These are phyloP conservation scores for Epinotia bilunana DNA, from an alignment of 2,888 invertebrate species.

Conservation along the genomic window DNA sequence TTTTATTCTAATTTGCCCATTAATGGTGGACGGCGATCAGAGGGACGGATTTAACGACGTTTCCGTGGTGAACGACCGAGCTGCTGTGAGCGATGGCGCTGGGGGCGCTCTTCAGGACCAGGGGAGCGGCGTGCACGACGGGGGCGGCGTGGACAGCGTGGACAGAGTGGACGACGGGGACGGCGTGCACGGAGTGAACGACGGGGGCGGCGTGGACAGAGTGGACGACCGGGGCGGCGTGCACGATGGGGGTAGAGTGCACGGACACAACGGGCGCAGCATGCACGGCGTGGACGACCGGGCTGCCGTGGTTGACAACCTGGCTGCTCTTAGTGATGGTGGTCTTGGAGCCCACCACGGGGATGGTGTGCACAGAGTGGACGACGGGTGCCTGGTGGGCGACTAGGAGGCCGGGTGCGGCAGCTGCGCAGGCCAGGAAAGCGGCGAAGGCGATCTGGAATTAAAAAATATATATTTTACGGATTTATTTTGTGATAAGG, in stretches of 20 bases:
- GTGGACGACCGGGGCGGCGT: conserved; percentile 50
- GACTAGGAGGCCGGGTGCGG: conserved; percentile 74
- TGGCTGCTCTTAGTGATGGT: conserved; percentile 80
- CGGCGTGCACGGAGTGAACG: conserved; percentile 55
- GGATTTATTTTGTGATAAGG: too few species aligned
- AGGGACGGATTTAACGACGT: conserved; percentile 73
- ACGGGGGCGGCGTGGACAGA: conserved; percentile 51
- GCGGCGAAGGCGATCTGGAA: conserved; percentile 79
- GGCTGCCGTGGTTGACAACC: conserved; percentile 75
- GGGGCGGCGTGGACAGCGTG: conserved; percentile 54
- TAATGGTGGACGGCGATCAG: conserved; percentile 70
- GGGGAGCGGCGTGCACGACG: conserved; percentile 63
- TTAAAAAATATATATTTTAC: not conserved
- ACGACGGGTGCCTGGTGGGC: conserved; percentile 70
- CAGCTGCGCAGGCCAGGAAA: conserved; percentile 79
- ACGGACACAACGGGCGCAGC: conserved; percentile 52
- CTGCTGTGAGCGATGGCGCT: conserved; percentile 71
- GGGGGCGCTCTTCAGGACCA: conserved; percentile 74
- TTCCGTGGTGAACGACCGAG: conserved; percentile 71
- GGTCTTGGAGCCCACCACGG: conserved; percentile 68
- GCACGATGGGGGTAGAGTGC: conserved; percentile 49
- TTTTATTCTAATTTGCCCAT: conserved; percentile 51
- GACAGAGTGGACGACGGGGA: conserved; percentile 53
- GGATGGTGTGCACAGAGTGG: conserved; percentile 58
- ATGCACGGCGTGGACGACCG: conserved; percentile 63